Evolutionary conservation across 2,797 vertebrate genomes (phyloP), one percentile per base, ranked within the genome.

Genomic region (Lepilemur septentrionalis): DNA sequence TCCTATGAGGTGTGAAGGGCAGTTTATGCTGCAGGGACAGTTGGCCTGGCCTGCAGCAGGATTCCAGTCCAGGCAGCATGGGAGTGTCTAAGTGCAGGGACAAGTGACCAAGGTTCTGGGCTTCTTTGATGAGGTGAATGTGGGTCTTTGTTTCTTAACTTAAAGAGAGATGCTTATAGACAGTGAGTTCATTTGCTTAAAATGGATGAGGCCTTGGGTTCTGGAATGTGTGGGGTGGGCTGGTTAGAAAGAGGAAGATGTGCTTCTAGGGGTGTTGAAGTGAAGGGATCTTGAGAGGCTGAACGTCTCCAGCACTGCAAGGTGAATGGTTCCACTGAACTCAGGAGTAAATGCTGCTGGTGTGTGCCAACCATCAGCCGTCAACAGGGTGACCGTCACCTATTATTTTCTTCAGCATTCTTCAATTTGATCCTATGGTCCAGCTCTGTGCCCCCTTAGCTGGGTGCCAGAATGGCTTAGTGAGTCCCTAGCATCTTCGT

Each of bases 1-100:
- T 25, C 79, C 79, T 80, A 14, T 22, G 69, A 79, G 43, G 25
- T 41, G 3, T 2, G 5, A 65, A 14, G 30, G 11, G 2, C 4
- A 41, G 32, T 6, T 73, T 4, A 35, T 0, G 1, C 13, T 41
- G 1, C 15, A 57, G 65, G 0, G 1, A 61, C 14, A 12, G 35
- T n/a, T 43, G 35, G 43, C 17, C 30, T 87, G 35, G 20, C n/a
- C 43, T 5, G 3, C 28, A 76, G 57, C 4, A 28, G 65, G 79
- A 73, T 28, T 9, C 61, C 13, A 35, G 7, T 55, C 8, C 10
- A 38, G 25, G 0, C 15, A 35, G 52, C 30, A 30, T 8, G 15
- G 35, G 35, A n/a, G 8, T 11, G 3, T 61, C 65, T 78, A 28
- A 32, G n/a, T 55, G 5, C n/a, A 35, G 30, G 2, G 20, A 41